Percentiles rank a stretch among this genome's conserved stretches.
Conservation (phyloP, 1,140 invertebrate species). For the Paralvinella palmiformis region DNA sequence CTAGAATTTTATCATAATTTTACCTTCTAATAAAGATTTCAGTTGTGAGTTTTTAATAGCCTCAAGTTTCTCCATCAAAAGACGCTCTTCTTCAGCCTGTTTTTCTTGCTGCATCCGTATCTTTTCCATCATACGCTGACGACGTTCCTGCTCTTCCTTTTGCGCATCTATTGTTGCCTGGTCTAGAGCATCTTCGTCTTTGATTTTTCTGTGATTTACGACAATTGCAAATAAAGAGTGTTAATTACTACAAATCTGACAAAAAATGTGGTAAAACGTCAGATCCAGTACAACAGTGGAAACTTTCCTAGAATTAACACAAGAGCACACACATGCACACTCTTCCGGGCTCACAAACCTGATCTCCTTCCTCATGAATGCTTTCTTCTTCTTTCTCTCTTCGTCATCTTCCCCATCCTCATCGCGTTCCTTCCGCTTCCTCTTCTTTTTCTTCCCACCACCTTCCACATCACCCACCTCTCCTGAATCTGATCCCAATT, state of each 20-base stretch:
- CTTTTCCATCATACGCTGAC: conserved; percentile 45
- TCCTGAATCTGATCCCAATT: conserved; percentile 49
- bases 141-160: conserved; percentile 80
- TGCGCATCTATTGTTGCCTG: conserved; percentile 86
- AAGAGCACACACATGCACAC: background rate
- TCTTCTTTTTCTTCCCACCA: conserved; percentile 16
- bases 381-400: conserved; percentile 19
- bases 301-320: conserved; percentile 14
- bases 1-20: background rate
- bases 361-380: conserved; percentile 25
- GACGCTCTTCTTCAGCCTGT: conserved; percentile 27
- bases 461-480: conserved; percentile 16
- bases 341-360: too few relatives aligned
- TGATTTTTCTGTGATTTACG: conserved; percentile 69
- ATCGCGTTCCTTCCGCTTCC: conserved; percentile 1
- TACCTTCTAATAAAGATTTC: conserved; percentile 44
- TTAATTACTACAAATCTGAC: background rate
- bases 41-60: conserved; percentile 41
- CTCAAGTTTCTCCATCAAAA: conserved; percentile 23
- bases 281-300: conserved; percentile 18
- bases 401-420: conserved; percentile 4
- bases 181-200: conserved; percentile 86
- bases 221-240: background rate
- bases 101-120: conserved; percentile 20
- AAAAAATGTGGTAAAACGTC: background rate